These are phyloP conservation scores for Caenorhabditis sp. DNA, from an alignment of 2,888 invertebrate genomes.

Conservation along the genomic window DNA sequence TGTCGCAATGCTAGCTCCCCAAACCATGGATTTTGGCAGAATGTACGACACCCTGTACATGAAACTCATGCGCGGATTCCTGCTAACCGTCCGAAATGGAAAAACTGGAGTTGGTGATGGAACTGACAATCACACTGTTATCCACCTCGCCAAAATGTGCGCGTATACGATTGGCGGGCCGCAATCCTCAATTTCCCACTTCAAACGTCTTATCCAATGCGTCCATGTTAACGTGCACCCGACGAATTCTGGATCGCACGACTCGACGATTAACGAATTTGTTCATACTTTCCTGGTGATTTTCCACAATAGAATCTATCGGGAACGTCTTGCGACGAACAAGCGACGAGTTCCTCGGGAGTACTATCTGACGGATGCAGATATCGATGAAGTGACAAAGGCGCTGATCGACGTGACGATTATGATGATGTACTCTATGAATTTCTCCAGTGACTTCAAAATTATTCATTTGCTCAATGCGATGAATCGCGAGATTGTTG, in stretches of 20 bases:
- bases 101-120: slow-evolving; percentile 57
- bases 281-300: slow-evolving; percentile 14
- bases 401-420: slow-evolving; percentile 17
- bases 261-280: slow-evolving; percentile 41
- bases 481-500: slow-evolving; percentile 62
- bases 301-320: slow-evolving; percentile 36
- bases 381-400: slow-evolving; percentile 50
- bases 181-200: slow-evolving; percentile 54
- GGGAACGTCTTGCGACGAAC: slow-evolving; percentile 51
- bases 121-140: slow-evolving; percentile 7
- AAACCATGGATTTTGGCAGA: slow-evolving; percentile 50
- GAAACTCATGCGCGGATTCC: slow-evolving; percentile 64
- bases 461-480: slow-evolving; percentile 41
- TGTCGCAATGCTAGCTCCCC: slow-evolving; percentile 35
- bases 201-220: slow-evolving; percentile 65
- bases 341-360: slow-evolving; percentile 49
- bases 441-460: slow-evolving; percentile 19
- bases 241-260: slow-evolving; percentile 59
- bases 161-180: slow-evolving; percentile 57
- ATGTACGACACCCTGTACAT: slow-evolving; percentile 67
- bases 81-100: slow-evolving; percentile 61
- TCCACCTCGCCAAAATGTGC: slow-evolving; percentile 25
- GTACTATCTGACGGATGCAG: slow-evolving; percentile 63
- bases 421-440: slow-evolving; percentile 38
- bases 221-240: slow-evolving; percentile 69